Evolutionary conservation across 2,888 invertebrate species (phyloP), one percentile per base, ranked within the genome.

Genomic region (Lymantria monacha): DNA sequence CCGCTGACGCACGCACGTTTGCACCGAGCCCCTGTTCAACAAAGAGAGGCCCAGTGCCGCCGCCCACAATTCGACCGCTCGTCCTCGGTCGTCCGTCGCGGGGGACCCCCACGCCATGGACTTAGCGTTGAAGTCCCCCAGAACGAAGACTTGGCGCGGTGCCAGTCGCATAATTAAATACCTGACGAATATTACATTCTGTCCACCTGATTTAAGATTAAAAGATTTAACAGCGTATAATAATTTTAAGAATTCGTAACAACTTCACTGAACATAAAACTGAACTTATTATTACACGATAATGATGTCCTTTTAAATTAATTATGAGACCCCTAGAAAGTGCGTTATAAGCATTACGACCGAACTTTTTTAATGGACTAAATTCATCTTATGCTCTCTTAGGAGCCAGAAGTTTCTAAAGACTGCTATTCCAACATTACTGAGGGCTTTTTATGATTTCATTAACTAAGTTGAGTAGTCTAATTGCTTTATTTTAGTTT

Each of bases 241-340:
- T 22, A 22, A 22, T 5, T 22, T 33, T 3, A 10, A 10, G 12
- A 7, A 38, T 38, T n/a, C n/a, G 11, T 38, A 38, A 38, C 11
- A 38, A 38, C 12, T 38, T 38, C n/a, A 38, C n/a, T n/a, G 11
- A 38, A n/a, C 38, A 38, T 38, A 50, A 57, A 62, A 48, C 41
- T 62, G 46, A 44, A 59, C 48, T 61, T 61, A 57, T 48, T 54
- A 59, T 59, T 46, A 58, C 58, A 14, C 53, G 55, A 61, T 58
- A 65, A 66, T 63, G 49, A 62, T 55, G 59, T 59, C 45, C 44
- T 41, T 61, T 57, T 59, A 55, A 60, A 68, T 68, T 68, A 69
- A 69, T 69, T 64, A 68, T 64, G 57, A 66, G 59, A 53, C 58
- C 64, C 50, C 55, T 45, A 59, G 42, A 66, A 64, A 66, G 66